phyloP scores from a whole-genome alignment of 2,888 invertebrate species.

The Athrips mouffetella region DNA sequence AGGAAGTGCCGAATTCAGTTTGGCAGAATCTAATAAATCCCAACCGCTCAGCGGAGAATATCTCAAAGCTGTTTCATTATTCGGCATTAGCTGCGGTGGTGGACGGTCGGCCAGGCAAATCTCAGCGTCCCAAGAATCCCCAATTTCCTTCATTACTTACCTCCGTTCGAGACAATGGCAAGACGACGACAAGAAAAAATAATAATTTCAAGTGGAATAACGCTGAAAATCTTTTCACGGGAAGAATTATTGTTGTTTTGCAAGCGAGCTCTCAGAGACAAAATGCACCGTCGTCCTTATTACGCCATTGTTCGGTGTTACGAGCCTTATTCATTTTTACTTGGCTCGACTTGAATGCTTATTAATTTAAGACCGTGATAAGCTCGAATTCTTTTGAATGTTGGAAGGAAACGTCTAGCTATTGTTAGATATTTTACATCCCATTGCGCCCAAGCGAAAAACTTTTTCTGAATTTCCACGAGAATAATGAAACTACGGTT shows the following conservation, averaged over 20 bases:
- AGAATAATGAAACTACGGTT: neutral
- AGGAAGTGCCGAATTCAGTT: conserved; percentile 59
- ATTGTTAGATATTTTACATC: conserved; percentile 73
- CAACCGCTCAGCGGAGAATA: conserved; percentile 58
- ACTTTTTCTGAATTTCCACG: conserved; percentile 25
- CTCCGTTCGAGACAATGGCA: conserved; percentile 76
- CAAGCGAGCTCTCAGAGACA: conserved; percentile 76
- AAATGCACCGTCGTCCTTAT: conserved; percentile 77
- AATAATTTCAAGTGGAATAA: conserved; percentile 79
- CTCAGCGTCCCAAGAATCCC: conserved; percentile 70
- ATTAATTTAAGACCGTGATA: conserved; percentile 78
- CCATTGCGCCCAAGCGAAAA: conserved; percentile 48
- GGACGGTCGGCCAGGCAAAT: conserved; percentile 71
- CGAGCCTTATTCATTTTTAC: conserved; percentile 78
- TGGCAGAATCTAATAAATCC: conserved; percentile 69
- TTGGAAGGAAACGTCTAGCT: conserved; percentile 68
- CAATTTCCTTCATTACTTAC: conserved; percentile 78
- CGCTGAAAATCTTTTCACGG: conserved; percentile 78
- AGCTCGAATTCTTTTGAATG: conserved; percentile 76
- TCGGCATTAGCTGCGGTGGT: conserved; percentile 58
- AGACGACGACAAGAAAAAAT: conserved; percentile 76
- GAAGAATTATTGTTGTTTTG: conserved; percentile 79
- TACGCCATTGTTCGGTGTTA: conserved; percentile 76
- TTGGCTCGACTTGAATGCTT: conserved; percentile 78
- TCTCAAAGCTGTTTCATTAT: conserved; percentile 74